Evolutionary conservation across 1,140 invertebrate genomes (phyloP).

Genomic region (Ericerus pela): DNA sequence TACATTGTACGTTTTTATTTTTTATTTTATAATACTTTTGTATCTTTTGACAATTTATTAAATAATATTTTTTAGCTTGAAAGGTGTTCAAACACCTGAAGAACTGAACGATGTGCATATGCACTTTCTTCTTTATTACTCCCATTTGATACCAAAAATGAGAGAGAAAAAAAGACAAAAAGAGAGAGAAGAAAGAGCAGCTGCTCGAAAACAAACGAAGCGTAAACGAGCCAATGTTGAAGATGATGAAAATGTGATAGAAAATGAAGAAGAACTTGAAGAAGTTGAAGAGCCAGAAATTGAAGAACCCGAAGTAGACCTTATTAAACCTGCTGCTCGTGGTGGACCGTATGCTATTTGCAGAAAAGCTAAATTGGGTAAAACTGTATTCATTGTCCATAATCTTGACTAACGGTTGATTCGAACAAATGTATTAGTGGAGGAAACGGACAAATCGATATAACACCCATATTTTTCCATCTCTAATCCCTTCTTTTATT

Average conservation of each 20-base stretch:
- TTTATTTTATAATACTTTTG: constrained; percentile 4
- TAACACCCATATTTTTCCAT: constrained; percentile 12
- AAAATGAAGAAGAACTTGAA: constrained; percentile 36
- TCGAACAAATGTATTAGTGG: too few relatives aligned
- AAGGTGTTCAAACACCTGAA: constrained; percentile 69
- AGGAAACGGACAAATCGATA: too few relatives aligned
- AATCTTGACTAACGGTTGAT: background rate
- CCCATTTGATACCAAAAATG: constrained; percentile 41
- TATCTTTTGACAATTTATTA: background rate
- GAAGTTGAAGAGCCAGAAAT: constrained; percentile 35
- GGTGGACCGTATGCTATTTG: constrained; percentile 79
- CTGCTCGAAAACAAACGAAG: constrained; percentile 41
- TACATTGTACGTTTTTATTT: constrained; percentile 38
- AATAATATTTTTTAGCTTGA: constrained; percentile 34
- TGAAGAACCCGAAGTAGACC: constrained; percentile 39
- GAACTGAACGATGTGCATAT: constrained; percentile 84
- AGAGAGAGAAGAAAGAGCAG: constrained; percentile 34
- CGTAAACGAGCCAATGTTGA: constrained; percentile 30
- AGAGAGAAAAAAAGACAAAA: constrained; percentile 34
- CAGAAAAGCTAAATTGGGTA: constrained; percentile 63
- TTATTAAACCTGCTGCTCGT: constrained; percentile 68
- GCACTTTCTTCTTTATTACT: constrained; percentile 88
- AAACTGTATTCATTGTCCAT: constrained; percentile 18
- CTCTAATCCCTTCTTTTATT: too few relatives aligned
- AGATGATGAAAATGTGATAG: constrained; percentile 25